phyloP scores from a whole-genome alignment of 1,140 invertebrate species.

The Dolichoris vasculosae region DNA sequence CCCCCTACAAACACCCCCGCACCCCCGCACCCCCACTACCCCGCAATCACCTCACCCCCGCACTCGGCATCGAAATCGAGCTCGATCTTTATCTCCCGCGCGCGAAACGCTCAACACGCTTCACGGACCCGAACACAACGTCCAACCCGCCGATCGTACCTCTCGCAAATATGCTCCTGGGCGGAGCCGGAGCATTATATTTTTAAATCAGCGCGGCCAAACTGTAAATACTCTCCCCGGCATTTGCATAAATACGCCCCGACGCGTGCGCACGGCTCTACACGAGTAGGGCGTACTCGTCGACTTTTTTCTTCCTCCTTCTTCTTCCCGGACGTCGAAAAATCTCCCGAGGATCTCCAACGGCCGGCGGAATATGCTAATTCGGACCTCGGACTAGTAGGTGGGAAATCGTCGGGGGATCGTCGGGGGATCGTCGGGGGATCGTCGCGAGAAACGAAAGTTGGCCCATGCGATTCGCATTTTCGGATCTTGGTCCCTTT shows the following conservation, averaged over 20 bases:
- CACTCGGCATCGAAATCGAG: neutral
- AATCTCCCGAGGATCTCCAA: neutral
- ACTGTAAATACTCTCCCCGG: conserved; percentile 25
- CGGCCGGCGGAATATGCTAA: neutral
- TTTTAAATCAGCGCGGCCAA: conserved; percentile 36
- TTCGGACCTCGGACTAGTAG: neutral
- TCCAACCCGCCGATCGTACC: neutral
- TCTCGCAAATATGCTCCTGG: neutral
- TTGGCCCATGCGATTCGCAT: neutral
- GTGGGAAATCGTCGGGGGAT: neutral
- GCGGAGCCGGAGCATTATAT: conserved; percentile 24
- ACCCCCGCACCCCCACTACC: no score
- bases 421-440: neutral
- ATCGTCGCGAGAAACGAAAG: no score
- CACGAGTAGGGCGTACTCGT: conserved; percentile 6
- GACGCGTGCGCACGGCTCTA: neutral
- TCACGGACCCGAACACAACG: no score
- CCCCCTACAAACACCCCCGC: no score
- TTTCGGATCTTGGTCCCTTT: neutral
- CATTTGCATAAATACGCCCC: conserved; percentile 42
- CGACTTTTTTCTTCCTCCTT: neutral
- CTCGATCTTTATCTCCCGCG: neutral
- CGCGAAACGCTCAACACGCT: neutral
- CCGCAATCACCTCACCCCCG: no score
- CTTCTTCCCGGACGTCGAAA: neutral